phyloP scores from a whole-genome alignment of 2,113 vertebrate genomes.

The Isichthys henryi region DNA sequence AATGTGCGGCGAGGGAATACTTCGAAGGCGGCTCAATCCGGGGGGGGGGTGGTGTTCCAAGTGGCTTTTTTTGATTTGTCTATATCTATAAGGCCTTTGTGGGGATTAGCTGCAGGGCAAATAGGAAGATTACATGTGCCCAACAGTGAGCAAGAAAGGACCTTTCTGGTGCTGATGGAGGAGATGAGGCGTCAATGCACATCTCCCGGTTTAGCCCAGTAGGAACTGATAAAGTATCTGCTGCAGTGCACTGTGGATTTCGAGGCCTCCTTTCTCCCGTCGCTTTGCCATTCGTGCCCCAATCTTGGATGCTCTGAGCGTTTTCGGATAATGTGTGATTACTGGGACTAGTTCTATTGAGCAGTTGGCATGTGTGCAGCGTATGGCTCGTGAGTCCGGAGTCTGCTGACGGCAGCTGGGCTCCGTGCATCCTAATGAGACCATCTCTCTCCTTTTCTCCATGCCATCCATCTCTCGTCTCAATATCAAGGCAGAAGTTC shows the following conservation, averaged over 20 bases:
- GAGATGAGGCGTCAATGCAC: background rate
- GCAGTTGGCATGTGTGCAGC: background rate
- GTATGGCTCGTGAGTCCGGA: background rate
- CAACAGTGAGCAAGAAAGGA: background rate
- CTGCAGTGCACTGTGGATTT: background rate
- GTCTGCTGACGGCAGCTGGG: background rate
- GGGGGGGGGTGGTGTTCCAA: background rate
- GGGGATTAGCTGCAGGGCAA: background rate
- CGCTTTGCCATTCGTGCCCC: background rate
- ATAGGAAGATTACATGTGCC: background rate
- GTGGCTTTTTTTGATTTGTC: background rate
- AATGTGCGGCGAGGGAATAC: slow-evolving; percentile 15
- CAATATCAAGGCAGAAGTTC: background rate
- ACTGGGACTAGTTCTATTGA: background rate
- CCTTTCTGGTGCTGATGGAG: background rate
- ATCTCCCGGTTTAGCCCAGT: background rate
- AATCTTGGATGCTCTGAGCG: background rate
- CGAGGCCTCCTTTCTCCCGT: background rate
- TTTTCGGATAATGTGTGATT: background rate
- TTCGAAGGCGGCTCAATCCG: background rate
- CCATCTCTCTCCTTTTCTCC: background rate
- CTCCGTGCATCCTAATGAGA: background rate
- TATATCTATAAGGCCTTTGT: background rate
- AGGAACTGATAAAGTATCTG: background rate
- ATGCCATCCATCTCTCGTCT: background rate